Evolutionary conservation across 2,888 invertebrate species (phyloP).

Genomic region (Octonoba sinensis): DNA sequence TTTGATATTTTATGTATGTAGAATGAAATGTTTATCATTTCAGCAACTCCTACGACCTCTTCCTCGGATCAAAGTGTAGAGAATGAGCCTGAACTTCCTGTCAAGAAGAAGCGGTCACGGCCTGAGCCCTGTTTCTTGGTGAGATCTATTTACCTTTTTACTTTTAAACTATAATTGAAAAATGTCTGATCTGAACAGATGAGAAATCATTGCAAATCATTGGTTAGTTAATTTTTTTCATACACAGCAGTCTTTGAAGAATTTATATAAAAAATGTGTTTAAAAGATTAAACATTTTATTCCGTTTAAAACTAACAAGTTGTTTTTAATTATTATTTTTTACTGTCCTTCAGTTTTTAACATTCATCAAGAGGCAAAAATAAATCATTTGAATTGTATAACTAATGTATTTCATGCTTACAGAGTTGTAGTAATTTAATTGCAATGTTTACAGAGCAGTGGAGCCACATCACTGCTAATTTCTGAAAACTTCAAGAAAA

Average conservation of each 20-base stretch:
- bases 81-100: background rate
- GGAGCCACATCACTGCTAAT: background rate
- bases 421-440: background rate
- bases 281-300: too few species aligned
- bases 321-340: too few species aligned
- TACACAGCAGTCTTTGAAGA: background rate
- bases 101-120: slow-evolving; percentile 9
- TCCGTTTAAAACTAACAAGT: too few species aligned
- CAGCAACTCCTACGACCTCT: background rate
- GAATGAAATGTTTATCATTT: background rate
- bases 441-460: background rate
- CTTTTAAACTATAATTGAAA: background rate
- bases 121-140: slow-evolving; percentile 31
- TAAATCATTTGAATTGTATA: too few species aligned
- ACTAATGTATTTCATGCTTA: too few species aligned
- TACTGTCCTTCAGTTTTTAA: too few species aligned
- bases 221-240: background rate
- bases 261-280: background rate
- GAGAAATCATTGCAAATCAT: background rate
- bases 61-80: too few species aligned
- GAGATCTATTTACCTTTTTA: background rate
- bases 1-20: too few species aligned
- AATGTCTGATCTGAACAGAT: background rate
- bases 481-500: too few species aligned
- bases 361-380: too few species aligned